Percentiles rank a stretch among this genome's conserved stretches.
phyloP scores from a whole-genome alignment of 2,113 vertebrate genomes.

The Noctilio leporinus region DNA sequence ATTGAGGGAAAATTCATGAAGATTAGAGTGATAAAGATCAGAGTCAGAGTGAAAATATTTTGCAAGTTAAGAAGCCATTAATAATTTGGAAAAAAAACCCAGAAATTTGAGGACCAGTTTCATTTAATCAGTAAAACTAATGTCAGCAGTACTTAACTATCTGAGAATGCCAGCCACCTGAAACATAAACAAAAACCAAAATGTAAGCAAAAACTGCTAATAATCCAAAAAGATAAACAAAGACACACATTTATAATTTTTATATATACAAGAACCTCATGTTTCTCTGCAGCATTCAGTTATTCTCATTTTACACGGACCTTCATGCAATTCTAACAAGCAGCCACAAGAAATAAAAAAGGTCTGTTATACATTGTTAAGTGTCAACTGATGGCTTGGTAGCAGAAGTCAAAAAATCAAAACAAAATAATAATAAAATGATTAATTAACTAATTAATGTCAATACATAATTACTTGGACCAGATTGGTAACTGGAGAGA shows the following conservation, averaged over 20 bases:
- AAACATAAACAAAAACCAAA: not conserved
- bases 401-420: not conserved
- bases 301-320: not conserved
- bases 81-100: slow-evolving; percentile 3
- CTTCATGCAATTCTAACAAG: not conserved
- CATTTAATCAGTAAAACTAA: not conserved
- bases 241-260: not conserved
- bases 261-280: not conserved
- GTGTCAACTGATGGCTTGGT: not conserved
- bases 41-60: not conserved
- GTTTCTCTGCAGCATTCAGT: not conserved
- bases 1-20: not conserved
- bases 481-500: not conserved
- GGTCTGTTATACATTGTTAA: not conserved
- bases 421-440: not conserved
- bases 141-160: not conserved
- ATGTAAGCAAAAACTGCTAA: not conserved
- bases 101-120: not conserved
- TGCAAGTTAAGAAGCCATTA: not conserved
- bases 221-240: not conserved
- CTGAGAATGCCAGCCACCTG: not conserved
- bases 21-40: not conserved
- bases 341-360: not conserved
- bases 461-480: not conserved
- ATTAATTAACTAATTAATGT: not conserved